phyloP scores from a whole-genome alignment of 2,888 invertebrate genomes.

The Amphipoea lucens region DNA sequence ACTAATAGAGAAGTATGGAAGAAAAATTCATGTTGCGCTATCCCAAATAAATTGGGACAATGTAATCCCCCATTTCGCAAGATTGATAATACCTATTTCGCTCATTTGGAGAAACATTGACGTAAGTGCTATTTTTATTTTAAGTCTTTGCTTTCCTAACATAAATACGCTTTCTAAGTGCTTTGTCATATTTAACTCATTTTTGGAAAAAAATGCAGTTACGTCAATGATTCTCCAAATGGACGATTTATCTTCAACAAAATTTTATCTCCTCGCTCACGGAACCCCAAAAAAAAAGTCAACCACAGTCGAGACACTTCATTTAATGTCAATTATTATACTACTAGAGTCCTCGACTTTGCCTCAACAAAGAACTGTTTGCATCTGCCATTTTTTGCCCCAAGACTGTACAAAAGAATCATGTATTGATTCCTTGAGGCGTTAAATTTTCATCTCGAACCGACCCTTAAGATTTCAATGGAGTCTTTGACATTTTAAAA shows the following conservation, averaged over 20 bases:
- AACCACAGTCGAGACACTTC: conserved; percentile 77
- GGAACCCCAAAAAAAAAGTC: conserved; percentile 65
- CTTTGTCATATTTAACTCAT: too few species aligned
- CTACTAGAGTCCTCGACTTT: conserved; percentile 79
- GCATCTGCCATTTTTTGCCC: conserved; percentile 80
- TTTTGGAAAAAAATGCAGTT: too few species aligned
- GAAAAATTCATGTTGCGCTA: too few species aligned
- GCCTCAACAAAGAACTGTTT: conserved; percentile 77
- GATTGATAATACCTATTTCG: too few species aligned
- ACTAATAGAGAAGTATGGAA: too few species aligned
- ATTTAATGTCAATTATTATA: conserved; percentile 86
- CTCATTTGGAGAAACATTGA: too few species aligned
- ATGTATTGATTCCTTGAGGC: conserved; percentile 75
- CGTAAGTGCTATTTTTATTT: too few species aligned
- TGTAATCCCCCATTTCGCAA: too few species aligned
- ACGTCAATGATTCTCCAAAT: too few species aligned
- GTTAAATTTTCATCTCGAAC: conserved; percentile 83
- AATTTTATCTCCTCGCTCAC: neutral
- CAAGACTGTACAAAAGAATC: conserved; percentile 70
- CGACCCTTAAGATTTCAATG: conserved; percentile 39
- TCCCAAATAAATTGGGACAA: too few species aligned
- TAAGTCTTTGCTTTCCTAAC: too few species aligned
- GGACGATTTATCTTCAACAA: neutral
- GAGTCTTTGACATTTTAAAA: conserved; percentile 61
- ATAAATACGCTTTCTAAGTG: too few species aligned